Base-by-base conservation (phyloP, 2,113 vertebrate genomes). In the Struthio camelus region DNA sequence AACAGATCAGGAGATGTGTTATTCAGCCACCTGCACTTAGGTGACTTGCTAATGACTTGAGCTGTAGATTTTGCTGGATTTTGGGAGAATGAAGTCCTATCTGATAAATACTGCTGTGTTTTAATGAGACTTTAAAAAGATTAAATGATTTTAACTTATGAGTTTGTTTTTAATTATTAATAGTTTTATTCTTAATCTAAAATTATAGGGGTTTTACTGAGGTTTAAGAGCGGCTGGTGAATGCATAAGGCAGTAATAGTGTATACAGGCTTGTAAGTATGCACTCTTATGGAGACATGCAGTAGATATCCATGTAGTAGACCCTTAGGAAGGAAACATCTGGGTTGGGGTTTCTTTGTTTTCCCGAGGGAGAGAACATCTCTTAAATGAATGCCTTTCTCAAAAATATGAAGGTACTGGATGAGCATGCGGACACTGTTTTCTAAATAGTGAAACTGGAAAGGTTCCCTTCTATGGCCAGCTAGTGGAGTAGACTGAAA, bases 51-150 rank as follows among this genome's bases (percentile, higher is more conserved):
- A 97, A 97, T 97, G 91, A 95, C 89, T 81, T 25, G 3, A 77
- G 66, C 82, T 96, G 82, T 87, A 95, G 91, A 95, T 97, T 75
- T 97, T 97, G 84, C 85, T 88, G 40, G 70, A 94, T 64, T 93
- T 89, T 84, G 82, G 69, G 83, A 93, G 82, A 95, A 94, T 93
- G 86, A 96, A 90, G 78, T 89, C 72, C 79, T 95, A 75, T 88
- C 84, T 46, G 58, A 89, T 95, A 96, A 97, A 96, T 96, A 96
- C 84, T 90, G 84, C 82, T 86, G 96, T 96, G 87, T 94, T 96
- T 97, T 97, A 97, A 97, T 93, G 94, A 97, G 80, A 67, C 80
- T 96, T 97, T 96, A 96, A 85, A 93, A 92, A 93, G 94, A 97
- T 95, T 96, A 96, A 97, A 97, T 85, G 78, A 75, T 93, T 96